These are phyloP conservation scores for Eutolmus rufibarbis DNA, from an alignment of 2,888 invertebrate species.

Conservation along the genomic window DNA sequence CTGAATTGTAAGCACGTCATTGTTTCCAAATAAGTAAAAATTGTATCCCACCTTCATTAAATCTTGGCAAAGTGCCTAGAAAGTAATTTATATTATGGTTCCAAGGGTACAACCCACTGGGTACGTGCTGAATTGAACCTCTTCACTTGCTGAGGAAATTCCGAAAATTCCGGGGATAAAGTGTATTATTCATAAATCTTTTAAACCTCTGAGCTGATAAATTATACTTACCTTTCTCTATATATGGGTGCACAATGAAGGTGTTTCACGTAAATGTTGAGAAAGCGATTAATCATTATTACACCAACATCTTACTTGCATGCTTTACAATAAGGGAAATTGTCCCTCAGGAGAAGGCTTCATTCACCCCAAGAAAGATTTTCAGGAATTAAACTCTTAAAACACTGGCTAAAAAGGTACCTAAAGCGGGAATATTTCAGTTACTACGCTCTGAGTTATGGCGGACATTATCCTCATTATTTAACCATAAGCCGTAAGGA, in stretches of 20 bases:
- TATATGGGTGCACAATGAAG: neutral
- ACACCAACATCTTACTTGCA: constrained; percentile 46
- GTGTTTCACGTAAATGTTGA: neutral
- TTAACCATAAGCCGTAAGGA: neutral
- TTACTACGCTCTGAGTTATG: neutral
- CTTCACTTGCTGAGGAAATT: constrained; percentile 8
- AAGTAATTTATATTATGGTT: constrained; percentile 14
- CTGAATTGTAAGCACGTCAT: constrained; percentile 4
- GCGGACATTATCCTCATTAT: neutral
- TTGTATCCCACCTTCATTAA: neutral
- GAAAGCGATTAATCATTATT: constrained; percentile 46
- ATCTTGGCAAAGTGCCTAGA: neutral
- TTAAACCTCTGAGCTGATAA: neutral
- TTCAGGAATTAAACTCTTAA: neutral
- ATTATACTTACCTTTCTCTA: neutral
- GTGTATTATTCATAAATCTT: constrained; percentile 1
- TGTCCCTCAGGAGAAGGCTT: constrained; percentile 7
- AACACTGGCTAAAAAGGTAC: neutral
- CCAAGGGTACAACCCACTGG: neutral
- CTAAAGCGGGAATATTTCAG: neutral
- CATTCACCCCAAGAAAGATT: constrained; percentile 8
- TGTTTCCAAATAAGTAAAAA: constrained; percentile 8
- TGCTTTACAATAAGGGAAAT: constrained; percentile 44
- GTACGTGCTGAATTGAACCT: constrained; percentile 8
- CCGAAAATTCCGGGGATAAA: constrained; percentile 7